These are phyloP conservation scores for Marasmarcha lunaedactyla DNA, from an alignment of 2,888 invertebrate species.

Conservation along the genomic window DNA sequence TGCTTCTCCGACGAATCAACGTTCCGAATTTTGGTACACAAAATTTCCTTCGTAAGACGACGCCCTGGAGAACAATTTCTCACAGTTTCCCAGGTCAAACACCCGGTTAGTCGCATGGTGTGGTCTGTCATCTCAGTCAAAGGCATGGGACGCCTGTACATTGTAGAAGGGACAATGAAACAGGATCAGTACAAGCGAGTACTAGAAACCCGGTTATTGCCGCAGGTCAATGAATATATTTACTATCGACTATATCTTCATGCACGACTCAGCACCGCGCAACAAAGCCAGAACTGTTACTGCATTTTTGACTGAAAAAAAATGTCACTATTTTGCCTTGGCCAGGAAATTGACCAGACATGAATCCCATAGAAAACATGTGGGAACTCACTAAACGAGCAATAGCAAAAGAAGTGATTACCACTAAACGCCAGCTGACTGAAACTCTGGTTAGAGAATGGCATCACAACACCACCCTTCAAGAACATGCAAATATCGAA, in stretches of 20 bases:
- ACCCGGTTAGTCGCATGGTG: no score
- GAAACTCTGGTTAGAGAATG: slow-evolving; percentile 1
- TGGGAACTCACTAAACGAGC: background rate
- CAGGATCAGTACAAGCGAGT: no score
- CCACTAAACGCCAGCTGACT: slow-evolving; percentile 1
- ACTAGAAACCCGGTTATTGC: no score
- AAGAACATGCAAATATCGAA: background rate
- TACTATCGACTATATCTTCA: no score
- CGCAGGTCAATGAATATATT: no score
- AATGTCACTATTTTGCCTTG: slow-evolving; percentile 3
- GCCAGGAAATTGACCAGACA: slow-evolving; percentile 4
- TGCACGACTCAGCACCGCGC: background rate
- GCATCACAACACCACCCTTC: slow-evolving; percentile 1
- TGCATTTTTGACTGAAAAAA: background rate
- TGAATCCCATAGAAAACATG: slow-evolving; percentile 3
- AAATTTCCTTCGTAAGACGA: background rate
- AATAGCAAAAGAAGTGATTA: background rate
- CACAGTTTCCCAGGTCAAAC: no score
- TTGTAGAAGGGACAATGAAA: no score
- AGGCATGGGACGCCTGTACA: slow-evolving; percentile 6
- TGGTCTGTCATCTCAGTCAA: slow-evolving; percentile 6
- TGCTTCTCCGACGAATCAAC: no score
- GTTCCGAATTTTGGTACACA: no score
- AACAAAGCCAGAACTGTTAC: background rate
- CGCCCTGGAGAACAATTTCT: background rate